Evolutionary conservation across 2,113 vertebrate genomes (phyloP).

Genomic region (Himantopus leucocephalus): DNA sequence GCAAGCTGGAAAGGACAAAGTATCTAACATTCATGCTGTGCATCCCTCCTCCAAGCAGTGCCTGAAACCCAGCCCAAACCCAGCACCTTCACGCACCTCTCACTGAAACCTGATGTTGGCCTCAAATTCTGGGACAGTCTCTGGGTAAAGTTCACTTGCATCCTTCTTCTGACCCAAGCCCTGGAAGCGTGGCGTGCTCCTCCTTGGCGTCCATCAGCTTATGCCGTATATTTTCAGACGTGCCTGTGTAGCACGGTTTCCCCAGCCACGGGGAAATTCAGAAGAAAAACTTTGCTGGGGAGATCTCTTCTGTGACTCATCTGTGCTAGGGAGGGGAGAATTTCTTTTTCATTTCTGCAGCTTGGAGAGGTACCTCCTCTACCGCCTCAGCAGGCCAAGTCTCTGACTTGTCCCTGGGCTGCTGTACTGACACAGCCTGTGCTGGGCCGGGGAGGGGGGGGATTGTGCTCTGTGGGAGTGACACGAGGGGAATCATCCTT

Average conservation of each 20-base stretch:
- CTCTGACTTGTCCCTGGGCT: neutral
- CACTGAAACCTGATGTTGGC: neutral
- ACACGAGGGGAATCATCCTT: neutral
- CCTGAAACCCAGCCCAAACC: neutral
- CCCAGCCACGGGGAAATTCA: neutral
- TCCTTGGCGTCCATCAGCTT: neutral
- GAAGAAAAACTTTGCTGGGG: neutral
- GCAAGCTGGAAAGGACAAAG: neutral
- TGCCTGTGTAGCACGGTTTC: neutral
- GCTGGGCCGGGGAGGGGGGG: rapidly evolving
- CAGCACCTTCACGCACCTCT: neutral
- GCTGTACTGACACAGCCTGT: neutral
- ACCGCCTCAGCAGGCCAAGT: neutral
- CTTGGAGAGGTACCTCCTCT: neutral
- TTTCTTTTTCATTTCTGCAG: conserved; percentile 10
- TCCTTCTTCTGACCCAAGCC: neutral
- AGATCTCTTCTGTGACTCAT: neutral
- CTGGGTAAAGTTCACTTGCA: neutral
- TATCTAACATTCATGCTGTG: neutral
- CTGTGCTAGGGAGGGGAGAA: neutral
- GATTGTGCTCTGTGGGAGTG: neutral
- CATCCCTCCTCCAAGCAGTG: neutral
- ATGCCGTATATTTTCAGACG: neutral
- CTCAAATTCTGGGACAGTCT: neutral
- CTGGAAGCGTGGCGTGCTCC: neutral